These are phyloP conservation scores for Lucifuga dentata DNA, from an alignment of 2,113 vertebrate species.

Conservation along the genomic window DNA sequence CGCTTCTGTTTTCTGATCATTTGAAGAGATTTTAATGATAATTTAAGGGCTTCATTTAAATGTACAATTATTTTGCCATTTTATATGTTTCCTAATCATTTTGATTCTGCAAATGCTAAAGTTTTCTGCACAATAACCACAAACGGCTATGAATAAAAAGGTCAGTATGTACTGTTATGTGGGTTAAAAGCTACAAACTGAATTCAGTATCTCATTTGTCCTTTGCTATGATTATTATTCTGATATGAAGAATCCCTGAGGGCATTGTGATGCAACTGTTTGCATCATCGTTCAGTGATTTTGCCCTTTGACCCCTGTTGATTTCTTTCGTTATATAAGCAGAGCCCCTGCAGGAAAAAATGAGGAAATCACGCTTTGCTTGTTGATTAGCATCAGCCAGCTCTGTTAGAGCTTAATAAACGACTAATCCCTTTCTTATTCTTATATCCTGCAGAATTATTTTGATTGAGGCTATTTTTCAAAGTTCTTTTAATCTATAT, in stretches of 20 bases:
- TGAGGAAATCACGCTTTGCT: neutral
- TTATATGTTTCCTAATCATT: neutral
- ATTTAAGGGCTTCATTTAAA: too few relatives aligned
- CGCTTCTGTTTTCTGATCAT: too few relatives aligned
- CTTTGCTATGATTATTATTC: constrained; percentile 26
- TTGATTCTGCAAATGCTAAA: too few relatives aligned
- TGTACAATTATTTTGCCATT: too few relatives aligned
- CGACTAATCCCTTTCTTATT: too few relatives aligned
- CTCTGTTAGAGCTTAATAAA: too few relatives aligned
- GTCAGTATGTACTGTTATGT: constrained; percentile 31
- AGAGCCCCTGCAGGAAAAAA: neutral
- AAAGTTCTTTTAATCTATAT: too few relatives aligned
- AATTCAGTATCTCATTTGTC: constrained; percentile 35
- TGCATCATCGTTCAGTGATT: constrained; percentile 2
- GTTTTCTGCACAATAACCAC: too few relatives aligned
- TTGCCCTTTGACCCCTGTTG: constrained; percentile 1
- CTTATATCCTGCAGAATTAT: too few relatives aligned
- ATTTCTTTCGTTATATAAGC: constrained; percentile 29
- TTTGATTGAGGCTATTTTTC: too few relatives aligned
- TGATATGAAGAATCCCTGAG: constrained; percentile 16
- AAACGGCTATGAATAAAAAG: constrained; percentile 34
- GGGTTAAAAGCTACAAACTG: constrained; percentile 26
- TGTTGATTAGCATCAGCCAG: too few relatives aligned
- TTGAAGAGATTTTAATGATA: too few relatives aligned
- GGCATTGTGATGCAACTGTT: neutral